phyloP scores from a whole-genome alignment of 2,113 vertebrate species.

The Heterocephalus glaber region DNA sequence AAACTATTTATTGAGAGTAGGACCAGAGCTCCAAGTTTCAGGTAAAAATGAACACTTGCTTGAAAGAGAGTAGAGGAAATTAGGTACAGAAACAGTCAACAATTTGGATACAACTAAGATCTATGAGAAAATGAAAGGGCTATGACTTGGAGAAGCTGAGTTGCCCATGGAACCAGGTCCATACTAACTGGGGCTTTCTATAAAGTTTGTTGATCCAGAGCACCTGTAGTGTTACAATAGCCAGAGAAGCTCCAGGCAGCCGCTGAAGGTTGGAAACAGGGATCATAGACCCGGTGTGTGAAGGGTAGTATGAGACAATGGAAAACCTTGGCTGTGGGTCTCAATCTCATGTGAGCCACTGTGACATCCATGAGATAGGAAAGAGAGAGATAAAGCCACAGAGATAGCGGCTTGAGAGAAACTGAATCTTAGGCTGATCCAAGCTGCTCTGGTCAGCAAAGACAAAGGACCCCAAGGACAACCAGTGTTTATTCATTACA shows the following conservation, averaged over 20 bases:
- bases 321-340: too few species aligned
- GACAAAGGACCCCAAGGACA: too few species aligned
- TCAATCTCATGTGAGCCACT: too few species aligned
- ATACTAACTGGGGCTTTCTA: neutral
- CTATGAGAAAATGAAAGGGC: neutral
- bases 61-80: too few species aligned
- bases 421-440: too few species aligned
- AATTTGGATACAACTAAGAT: slow-evolving; percentile 21
- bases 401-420: too few species aligned
- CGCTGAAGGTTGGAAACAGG: neutral
- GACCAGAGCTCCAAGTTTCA: neutral
- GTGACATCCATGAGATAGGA: too few species aligned
- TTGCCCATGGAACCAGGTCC: neutral
- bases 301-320: neutral
- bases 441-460: too few species aligned
- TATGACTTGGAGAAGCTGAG: neutral
- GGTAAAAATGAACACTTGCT: neutral
- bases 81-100: neutral
- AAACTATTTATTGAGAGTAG: neutral
- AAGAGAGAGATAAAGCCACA: too few species aligned
- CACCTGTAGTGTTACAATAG: neutral
- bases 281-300: neutral
- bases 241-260: neutral
- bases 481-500: too few species aligned
- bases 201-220: neutral